phyloP scores from a whole-genome alignment of 37 sponge, comb jelly and placozoan species.

The Tethya wilhelma region DNA sequence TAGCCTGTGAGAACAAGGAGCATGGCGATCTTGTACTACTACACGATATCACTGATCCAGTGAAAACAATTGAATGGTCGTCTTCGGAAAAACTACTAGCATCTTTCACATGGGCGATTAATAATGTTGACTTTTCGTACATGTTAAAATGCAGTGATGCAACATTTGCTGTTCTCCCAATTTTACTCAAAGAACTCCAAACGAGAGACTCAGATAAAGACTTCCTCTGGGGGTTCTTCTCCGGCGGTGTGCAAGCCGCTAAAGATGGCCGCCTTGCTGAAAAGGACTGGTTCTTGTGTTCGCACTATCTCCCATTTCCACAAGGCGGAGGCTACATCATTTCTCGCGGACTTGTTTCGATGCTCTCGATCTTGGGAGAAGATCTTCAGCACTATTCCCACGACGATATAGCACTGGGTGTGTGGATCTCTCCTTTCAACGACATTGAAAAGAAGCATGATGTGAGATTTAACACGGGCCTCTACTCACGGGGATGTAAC shows the following conservation, averaged over 20 bases:
- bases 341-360: slow-evolving; percentile 32
- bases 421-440: slow-evolving; percentile 53
- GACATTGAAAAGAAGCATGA: slow-evolving; percentile 68
- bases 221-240: slow-evolving; percentile 56
- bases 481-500: slow-evolving; percentile 74
- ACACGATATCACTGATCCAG: slow-evolving; percentile 11
- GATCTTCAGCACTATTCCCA: slow-evolving; percentile 41
- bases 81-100: slow-evolving; percentile 59
- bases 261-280: slow-evolving; percentile 24
- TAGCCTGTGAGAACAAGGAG: slow-evolving; percentile 44
- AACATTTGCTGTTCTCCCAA: slow-evolving; percentile 47
- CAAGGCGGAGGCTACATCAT: slow-evolving; percentile 68
- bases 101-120: slow-evolving; percentile 56
- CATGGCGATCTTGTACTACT: slow-evolving; percentile 67
- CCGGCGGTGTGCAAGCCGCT: slow-evolving; percentile 23
- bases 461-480: slow-evolving; percentile 76
- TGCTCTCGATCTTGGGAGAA: slow-evolving; percentile 6
- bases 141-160: slow-evolving; percentile 76
- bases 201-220: neutral
- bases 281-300: slow-evolving; percentile 49
- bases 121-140: slow-evolving; percentile 48
- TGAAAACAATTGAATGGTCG: neutral
- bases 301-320: slow-evolving; percentile 61
- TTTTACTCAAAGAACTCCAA: slow-evolving; percentile 31
- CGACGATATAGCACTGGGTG: slow-evolving; percentile 66